A percentile compares a stretch with the other conserved stretches of the same genome.
phyloP scores from a whole-genome alignment of 2,113 vertebrate species.

The Garra rufa region DNA sequence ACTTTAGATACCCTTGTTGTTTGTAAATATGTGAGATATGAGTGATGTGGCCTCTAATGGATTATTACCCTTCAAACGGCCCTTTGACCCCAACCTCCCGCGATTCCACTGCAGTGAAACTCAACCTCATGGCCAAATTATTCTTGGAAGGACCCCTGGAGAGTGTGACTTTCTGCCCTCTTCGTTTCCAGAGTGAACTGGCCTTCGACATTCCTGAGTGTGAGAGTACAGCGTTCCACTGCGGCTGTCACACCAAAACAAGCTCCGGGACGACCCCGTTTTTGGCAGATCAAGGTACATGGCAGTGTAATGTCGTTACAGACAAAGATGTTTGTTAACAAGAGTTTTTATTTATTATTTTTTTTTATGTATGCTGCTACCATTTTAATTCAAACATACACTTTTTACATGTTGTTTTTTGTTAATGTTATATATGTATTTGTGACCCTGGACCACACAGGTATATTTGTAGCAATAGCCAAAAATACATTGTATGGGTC shows the following conservation, averaged over 20 bases:
- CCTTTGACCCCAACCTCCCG: slow-evolving; percentile 64
- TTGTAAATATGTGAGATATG: slow-evolving; percentile 67
- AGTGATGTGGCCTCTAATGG: slow-evolving; percentile 68
- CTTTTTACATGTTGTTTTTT: neutral
- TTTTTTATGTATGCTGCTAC: neutral
- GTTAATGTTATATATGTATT: too few relatives aligned
- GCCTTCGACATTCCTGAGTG: slow-evolving; percentile 63
- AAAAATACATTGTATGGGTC: too few relatives aligned
- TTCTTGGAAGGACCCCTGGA: slow-evolving; percentile 71
- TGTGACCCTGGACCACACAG: too few relatives aligned
- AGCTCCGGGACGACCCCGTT: neutral
- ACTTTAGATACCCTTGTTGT: slow-evolving; percentile 58
- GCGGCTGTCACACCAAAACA: slow-evolving; percentile 55
- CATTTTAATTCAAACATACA: too few relatives aligned
- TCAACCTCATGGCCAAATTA: slow-evolving; percentile 68
- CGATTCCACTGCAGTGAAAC: slow-evolving; percentile 67
- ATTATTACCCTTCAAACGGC: slow-evolving; percentile 65
- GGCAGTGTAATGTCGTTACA: neutral
- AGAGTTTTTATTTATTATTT: too few relatives aligned
- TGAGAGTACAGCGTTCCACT: slow-evolving; percentile 49
- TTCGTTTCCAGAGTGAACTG: slow-evolving; percentile 60
- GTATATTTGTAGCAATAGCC: too few relatives aligned
- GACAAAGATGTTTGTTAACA: too few relatives aligned
- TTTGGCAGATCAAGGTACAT: neutral
- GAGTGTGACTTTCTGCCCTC: slow-evolving; percentile 66